Evolutionary conservation across 1,140 invertebrate genomes (phyloP), one percentile per base, ranked within the genome.

Genomic region (Drosophila punjabiensis): DNA sequence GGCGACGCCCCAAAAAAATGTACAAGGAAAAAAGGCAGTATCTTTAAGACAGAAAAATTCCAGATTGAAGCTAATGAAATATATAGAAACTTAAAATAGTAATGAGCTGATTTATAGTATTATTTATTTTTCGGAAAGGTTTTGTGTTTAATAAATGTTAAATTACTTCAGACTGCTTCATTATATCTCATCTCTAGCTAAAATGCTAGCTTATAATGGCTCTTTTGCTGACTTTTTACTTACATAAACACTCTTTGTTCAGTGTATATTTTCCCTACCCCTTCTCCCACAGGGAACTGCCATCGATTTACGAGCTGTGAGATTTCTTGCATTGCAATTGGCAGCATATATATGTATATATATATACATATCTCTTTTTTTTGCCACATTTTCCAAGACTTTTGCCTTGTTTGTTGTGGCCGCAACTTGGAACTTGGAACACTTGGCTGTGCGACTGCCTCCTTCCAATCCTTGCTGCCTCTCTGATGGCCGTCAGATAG

Each of bases 281-380:
- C 33, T 11, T 52, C 45, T 81, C 60, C 60, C 60, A 52, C 39
- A 43, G 48, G 61, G 63, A 69, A 69, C 48, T 45, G 39, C 81
- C 76, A 71, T 87, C 84, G 78, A 88, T 88, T 90, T 88, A 88
- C 85, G 85, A 90, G 81, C 85, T 88, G 85, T 85, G 85, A 88
- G 88, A 88, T 90, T 81, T 88, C 75, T 69, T 85, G 81, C 84
- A 81, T 70, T 56, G 77, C 53, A 75, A 75, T 75, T 75, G 71
- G n/a, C 56, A 74, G 39, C 64, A 45, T 24, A 58, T 24, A 56
- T 24, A 56, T 24, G 4, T 14, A 1, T 45, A 33, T 28, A 45
- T 45, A 20, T 13, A 5, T 45, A 4, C 3, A 24, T 24, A n/a
- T n/a, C n/a, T 24, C 3, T 48, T 45, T 43, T 65, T 35, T 43